A percentile compares a stretch with the other conserved stretches of the same genome.
These are phyloP conservation scores for Lasius platythorax DNA, from an alignment of 2,888 invertebrate genomes.

Conservation along the genomic window DNA sequence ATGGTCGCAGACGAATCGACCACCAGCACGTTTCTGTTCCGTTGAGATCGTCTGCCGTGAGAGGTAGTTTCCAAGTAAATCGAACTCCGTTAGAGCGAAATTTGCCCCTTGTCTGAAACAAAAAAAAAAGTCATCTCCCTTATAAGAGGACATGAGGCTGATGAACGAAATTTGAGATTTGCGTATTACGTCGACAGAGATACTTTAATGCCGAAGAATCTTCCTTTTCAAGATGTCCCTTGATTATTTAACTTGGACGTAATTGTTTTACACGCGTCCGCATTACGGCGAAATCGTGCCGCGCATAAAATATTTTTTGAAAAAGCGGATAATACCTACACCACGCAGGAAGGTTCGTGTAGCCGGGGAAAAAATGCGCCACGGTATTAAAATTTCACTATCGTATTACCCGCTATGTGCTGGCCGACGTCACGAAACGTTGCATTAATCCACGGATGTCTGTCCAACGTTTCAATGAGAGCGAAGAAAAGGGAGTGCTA, in stretches of 20 bases:
- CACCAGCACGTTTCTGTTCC: constrained; percentile 57
- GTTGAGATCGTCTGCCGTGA: neutral
- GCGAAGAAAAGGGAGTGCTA: constrained; percentile 61
- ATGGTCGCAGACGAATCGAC: constrained; percentile 27
- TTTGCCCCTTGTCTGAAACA: neutral
- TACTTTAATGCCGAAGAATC: neutral
- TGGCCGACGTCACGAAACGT: constrained; percentile 53
- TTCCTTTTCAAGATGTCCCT: constrained; percentile 33
- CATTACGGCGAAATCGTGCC: constrained; percentile 44
- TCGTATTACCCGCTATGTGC: constrained; percentile 52
- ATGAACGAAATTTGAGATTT: neutral
- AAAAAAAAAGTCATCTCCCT: neutral
- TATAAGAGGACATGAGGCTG: neutral
- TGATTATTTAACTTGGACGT: constrained; percentile 52
- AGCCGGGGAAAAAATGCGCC: constrained; percentile 50
- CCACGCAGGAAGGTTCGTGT: constrained; percentile 37
- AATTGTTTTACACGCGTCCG: constrained; percentile 54
- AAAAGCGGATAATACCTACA: constrained; percentile 52
- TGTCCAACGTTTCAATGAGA: constrained; percentile 63
- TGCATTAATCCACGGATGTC: constrained; percentile 63
- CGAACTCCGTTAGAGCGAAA: neutral
- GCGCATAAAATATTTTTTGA: constrained; percentile 58
- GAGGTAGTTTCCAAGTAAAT: constrained; percentile 6
- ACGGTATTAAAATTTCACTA: constrained; percentile 54
- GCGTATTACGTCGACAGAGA: neutral